Evolutionary conservation across 2,888 invertebrate genomes (phyloP).

Genomic region (Cryptophagus acutangulus): DNA sequence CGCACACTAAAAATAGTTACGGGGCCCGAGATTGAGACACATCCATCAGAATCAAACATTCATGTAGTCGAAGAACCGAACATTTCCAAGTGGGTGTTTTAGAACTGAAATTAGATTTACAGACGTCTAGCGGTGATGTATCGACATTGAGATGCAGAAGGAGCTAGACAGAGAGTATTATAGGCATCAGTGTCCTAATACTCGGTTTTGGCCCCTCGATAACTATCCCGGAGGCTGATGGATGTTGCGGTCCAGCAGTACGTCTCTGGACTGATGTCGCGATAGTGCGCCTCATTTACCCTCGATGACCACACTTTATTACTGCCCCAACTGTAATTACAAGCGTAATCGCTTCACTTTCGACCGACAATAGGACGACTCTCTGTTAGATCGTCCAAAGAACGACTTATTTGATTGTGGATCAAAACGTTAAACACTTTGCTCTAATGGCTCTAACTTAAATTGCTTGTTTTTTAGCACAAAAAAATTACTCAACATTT

Average conservation of each 20-base stretch:
- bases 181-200: background rate
- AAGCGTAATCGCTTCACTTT: constrained; percentile 40
- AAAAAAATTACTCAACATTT: too few species aligned
- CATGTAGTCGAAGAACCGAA: constrained; percentile 24
- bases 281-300: constrained; percentile 44
- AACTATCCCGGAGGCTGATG: constrained; percentile 7
- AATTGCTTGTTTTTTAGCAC: too few species aligned
- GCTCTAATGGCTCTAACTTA: too few species aligned
- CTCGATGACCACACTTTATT: constrained; percentile 45
- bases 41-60: constrained; percentile 29
- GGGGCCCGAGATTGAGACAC: constrained; percentile 27
- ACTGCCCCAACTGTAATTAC: constrained; percentile 44
- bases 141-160: constrained; percentile 25
- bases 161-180: constrained; percentile 6
- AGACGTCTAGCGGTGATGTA: too few species aligned
- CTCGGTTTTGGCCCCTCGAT: constrained; percentile 6
- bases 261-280: constrained; percentile 37
- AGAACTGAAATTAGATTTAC: constrained; percentile 27
- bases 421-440: too few species aligned
- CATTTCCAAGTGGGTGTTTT: constrained; percentile 21
- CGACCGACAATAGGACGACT: constrained; percentile 26
- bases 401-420: too few species aligned
- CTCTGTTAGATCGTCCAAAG: too few species aligned
- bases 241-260: constrained; percentile 15
- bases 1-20: constrained; percentile 20